A percentile compares a stretch with the other conserved stretches of the same genome.
phyloP scores from a whole-genome alignment of 2,113 vertebrate species.

The Osmerus eperlanus region DNA sequence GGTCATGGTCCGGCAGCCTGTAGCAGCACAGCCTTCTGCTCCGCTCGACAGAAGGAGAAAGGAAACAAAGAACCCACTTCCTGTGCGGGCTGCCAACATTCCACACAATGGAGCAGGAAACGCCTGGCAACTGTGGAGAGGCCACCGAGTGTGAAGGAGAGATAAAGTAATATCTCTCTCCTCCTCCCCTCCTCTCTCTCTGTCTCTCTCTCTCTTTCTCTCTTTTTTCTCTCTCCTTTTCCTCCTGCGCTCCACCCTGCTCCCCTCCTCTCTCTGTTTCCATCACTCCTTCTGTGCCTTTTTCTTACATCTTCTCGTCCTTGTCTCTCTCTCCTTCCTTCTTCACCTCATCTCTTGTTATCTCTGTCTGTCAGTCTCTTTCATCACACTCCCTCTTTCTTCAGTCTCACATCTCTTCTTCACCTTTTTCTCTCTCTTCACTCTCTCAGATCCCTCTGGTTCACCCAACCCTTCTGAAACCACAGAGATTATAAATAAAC shows the following conservation, averaged over 20 bases:
- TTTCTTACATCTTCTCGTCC: not conserved
- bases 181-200: constrained; percentile 39
- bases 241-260: constrained; percentile 24
- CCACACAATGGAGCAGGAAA: constrained; percentile 65
- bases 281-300: not conserved
- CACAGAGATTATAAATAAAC: too few relatives aligned
- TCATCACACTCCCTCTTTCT: not conserved
- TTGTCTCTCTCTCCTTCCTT: not conserved
- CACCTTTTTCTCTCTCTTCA: too few relatives aligned
- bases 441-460: not conserved
- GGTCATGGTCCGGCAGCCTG: not conserved
- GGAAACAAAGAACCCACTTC: constrained; percentile 72
- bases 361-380: too few relatives aligned
- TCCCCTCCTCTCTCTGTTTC: not conserved
- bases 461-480: not conserved
- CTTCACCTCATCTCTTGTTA: not conserved
- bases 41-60: constrained; percentile 60
- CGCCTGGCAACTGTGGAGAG: constrained; percentile 58
- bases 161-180: constrained; percentile 50
- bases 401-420: not conserved
- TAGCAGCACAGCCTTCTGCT: constrained; percentile 6
- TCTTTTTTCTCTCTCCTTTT: constrained; percentile 17
- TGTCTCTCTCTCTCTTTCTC: constrained; percentile 23
- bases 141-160: constrained; percentile 54
- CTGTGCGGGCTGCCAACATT: constrained; percentile 56